A percentile compares a stretch with the other conserved stretches of the same genome.
Evolutionary conservation across 2,888 invertebrate genomes (phyloP).

Genomic region (Drosophila subquinaria): DNA sequence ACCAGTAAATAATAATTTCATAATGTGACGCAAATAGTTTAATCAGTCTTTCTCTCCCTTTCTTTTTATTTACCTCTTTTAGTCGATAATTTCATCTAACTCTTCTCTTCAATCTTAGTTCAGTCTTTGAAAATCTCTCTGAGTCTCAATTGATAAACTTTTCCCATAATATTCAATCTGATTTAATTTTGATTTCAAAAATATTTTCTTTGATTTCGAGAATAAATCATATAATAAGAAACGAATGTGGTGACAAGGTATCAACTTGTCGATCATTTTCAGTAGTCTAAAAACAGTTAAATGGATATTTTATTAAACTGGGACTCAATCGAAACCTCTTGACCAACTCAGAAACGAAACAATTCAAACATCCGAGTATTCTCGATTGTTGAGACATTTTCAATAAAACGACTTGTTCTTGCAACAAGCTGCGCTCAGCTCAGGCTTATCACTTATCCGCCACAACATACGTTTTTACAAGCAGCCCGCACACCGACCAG

Average conservation of each 20-base stretch:
- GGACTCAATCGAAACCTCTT: slow-evolving; percentile 2
- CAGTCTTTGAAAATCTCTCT: not conserved
- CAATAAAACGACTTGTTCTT: not conserved
- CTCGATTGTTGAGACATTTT: not conserved
- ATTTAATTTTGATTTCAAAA: not conserved
- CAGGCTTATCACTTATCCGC: slow-evolving; percentile 1
- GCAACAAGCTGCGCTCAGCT: not conserved
- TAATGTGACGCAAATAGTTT: too few species aligned
- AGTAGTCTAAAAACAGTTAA: not conserved
- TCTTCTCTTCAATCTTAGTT: too few species aligned
- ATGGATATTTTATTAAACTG: not conserved
- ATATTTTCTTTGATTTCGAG: not conserved
- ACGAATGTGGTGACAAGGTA: not conserved
- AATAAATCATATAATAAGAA: not conserved
- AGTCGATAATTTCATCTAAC: too few species aligned
- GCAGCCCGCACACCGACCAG: slow-evolving; percentile 1
- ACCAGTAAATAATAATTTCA: not conserved
- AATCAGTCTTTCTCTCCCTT: not conserved
- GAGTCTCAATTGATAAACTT: not conserved
- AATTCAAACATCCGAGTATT: not conserved
- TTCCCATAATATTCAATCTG: too few species aligned
- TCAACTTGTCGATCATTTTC: not conserved
- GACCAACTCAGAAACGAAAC: not conserved
- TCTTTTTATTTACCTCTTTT: not conserved
- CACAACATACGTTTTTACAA: not conserved